Evolutionary conservation across 2,113 vertebrate genomes (phyloP).

Genomic region (Scartelaos histophorus): DNA sequence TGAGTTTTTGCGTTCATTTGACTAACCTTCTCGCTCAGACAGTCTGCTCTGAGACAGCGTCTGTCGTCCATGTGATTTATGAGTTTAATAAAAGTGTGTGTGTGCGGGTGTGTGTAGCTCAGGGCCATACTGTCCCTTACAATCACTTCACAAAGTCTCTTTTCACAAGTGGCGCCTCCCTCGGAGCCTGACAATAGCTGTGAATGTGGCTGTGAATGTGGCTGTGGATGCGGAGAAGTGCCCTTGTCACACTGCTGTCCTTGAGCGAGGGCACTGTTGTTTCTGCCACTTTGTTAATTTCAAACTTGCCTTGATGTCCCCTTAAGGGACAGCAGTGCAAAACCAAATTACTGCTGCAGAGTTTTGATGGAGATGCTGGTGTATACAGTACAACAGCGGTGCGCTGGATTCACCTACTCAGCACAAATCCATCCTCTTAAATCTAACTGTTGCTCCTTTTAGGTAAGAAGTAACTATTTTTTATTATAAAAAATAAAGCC

Average conservation of each 20-base stretch:
- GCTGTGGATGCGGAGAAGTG: slow-evolving; percentile 43
- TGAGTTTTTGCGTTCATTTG: slow-evolving; percentile 53
- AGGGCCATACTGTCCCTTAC: slow-evolving; percentile 72
- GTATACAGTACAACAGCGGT: slow-evolving; percentile 32
- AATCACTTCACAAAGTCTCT: slow-evolving; percentile 68
- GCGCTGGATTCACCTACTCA: slow-evolving; percentile 40
- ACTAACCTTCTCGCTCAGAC: slow-evolving; percentile 72
- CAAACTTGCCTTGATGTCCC: slow-evolving; percentile 64
- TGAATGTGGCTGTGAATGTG: slow-evolving; percentile 64
- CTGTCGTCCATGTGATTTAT: slow-evolving; percentile 75
- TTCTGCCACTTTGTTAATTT: slow-evolving; percentile 70
- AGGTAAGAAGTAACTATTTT: background rate
- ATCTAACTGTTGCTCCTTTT: background rate
- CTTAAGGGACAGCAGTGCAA: slow-evolving; percentile 56
- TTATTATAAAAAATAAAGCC: no score
- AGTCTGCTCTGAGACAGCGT: slow-evolving; percentile 66
- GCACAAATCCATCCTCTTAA: slow-evolving; percentile 25
- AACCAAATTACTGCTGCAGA: slow-evolving; percentile 60
- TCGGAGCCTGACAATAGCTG: slow-evolving; percentile 69
- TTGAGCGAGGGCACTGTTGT: slow-evolving; percentile 65
- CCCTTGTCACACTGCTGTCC: slow-evolving; percentile 70
- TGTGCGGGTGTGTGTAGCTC: slow-evolving; percentile 57
- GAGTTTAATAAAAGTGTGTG: slow-evolving; percentile 73
- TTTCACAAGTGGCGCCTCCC: slow-evolving; percentile 63
- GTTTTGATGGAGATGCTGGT: slow-evolving; percentile 55